These are phyloP conservation scores for Pterophyllum scalare DNA, from an alignment of 2,113 vertebrate species.

Conservation along the genomic window DNA sequence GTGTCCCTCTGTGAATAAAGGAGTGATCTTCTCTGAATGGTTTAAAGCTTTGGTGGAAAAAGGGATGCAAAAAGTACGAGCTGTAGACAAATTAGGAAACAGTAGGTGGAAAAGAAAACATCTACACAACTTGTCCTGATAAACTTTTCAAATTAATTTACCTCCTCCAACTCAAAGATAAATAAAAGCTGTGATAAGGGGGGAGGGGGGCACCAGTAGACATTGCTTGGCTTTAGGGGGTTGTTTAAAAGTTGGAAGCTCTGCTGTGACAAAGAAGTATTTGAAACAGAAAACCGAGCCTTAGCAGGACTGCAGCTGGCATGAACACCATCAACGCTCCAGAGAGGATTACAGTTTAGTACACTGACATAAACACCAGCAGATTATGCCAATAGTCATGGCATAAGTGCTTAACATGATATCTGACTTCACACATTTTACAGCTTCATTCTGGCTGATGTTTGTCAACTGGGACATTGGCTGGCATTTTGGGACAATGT, in stretches of 20 bases:
- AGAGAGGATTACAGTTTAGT: slow-evolving; percentile 34
- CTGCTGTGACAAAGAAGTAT: background rate
- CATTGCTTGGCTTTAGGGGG: background rate
- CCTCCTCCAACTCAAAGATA: background rate
- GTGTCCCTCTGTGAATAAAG: no score
- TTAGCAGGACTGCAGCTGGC: slow-evolving; percentile 19
- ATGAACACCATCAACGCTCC: slow-evolving; percentile 38
- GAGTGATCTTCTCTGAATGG: no score
- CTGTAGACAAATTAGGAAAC: background rate
- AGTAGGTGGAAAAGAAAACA: background rate
- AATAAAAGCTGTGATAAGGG: background rate
- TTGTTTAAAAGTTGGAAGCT: background rate
- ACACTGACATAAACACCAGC: slow-evolving; percentile 12
- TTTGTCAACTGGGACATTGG: background rate
- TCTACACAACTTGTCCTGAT: background rate
- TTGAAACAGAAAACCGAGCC: slow-evolving; percentile 13
- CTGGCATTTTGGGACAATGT: slow-evolving; percentile 6
- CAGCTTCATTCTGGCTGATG: background rate
- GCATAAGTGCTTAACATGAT: background rate
- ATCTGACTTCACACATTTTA: slow-evolving; percentile 24
- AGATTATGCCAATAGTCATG: background rate
- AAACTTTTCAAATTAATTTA: background rate
- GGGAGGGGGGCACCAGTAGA: background rate
- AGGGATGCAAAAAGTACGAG: background rate
- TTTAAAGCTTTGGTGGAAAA: background rate